phyloP scores from a whole-genome alignment of 2,113 vertebrate genomes.

The Melanerpes aurifrons region DNA sequence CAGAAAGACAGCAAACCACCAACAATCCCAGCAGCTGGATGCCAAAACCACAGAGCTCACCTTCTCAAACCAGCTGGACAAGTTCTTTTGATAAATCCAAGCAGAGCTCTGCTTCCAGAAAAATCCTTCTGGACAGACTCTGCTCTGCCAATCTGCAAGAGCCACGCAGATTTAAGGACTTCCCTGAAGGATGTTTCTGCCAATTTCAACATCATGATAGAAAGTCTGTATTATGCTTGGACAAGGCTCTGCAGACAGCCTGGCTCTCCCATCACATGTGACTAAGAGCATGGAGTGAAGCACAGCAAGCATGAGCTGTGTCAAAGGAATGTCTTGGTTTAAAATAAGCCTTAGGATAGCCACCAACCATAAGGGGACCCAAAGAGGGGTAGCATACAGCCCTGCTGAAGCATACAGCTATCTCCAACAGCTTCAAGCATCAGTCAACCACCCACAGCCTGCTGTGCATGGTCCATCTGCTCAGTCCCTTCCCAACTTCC shows the following conservation, averaged over 20 bases:
- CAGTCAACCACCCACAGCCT: background rate
- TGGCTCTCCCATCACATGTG: background rate
- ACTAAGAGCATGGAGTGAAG: background rate
- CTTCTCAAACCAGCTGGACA: conserved; percentile 45
- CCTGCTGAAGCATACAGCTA: background rate
- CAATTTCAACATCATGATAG: background rate
- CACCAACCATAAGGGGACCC: background rate
- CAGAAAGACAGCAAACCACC: background rate
- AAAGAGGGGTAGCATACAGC: background rate
- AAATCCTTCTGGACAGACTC: background rate
- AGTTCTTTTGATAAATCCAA: conserved; percentile 42
- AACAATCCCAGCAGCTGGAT: conserved; percentile 4
- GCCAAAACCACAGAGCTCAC: background rate
- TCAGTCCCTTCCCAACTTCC: background rate
- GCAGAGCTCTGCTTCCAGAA: conserved; percentile 9
- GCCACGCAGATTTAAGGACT: background rate
- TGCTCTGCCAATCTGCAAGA: background rate
- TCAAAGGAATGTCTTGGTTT: conserved; percentile 2
- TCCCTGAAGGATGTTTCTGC: conserved; percentile 10
- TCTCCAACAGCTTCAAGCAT: background rate
- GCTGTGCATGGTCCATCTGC: background rate
- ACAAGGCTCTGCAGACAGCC: conserved; percentile 38
- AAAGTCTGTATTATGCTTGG: conserved; percentile 36
- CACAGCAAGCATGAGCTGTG: background rate
- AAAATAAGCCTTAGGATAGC: background rate